Evolutionary conservation across 2,113 vertebrate genomes (phyloP), one percentile per base, ranked within the genome.

Genomic region (Baryphthengus martii): DNA sequence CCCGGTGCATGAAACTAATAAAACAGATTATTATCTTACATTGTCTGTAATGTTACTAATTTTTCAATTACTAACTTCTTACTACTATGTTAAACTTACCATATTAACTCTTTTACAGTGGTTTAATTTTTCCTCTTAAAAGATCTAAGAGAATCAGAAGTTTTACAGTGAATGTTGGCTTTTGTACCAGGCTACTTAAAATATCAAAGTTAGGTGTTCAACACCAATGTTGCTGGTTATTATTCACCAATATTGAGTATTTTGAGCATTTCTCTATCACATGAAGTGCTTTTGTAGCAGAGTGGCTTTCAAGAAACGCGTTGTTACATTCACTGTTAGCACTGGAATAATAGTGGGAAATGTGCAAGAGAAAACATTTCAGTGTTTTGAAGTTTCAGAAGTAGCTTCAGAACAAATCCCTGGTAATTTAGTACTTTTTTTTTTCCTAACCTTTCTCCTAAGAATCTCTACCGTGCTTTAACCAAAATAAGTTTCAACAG

Each of bases 361-460:
- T 3, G 4, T 49, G 20, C 7, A 66, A n/a, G 31, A 77, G 21
- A 45, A 87, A 89, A 58, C 7, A 12, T 19, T 82, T 52, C 16
- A 49, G 20, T 23, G 8, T 65, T 96, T 81, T 85, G 56, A 61
- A 89, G 17, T 15, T 72, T 16, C 13, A 59, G 35, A 65, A 80
- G 20, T 40, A 72, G 10, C 29, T 89, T 79, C 62, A 61, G 29
- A 68, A 37, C 3, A 83, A 85, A 91, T 85, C 26, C 9, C 6
- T 45, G 45, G 6, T 12, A 0, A 35, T 67, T 49, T 53, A 29
- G 44, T 62, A 17, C 4, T n/a, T n/a, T n/a, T n/a, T n/a, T n/a
- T n/a, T n/a, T n/a, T n/a, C n/a, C n/a, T n/a, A n/a, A n/a, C n/a
- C n/a, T n/a, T n/a, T n/a, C n/a, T n/a, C n/a, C 11, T 15, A 17